phyloP scores from a whole-genome alignment of 92 coral and sea anemone species.

The Bergia sp. region DNA sequence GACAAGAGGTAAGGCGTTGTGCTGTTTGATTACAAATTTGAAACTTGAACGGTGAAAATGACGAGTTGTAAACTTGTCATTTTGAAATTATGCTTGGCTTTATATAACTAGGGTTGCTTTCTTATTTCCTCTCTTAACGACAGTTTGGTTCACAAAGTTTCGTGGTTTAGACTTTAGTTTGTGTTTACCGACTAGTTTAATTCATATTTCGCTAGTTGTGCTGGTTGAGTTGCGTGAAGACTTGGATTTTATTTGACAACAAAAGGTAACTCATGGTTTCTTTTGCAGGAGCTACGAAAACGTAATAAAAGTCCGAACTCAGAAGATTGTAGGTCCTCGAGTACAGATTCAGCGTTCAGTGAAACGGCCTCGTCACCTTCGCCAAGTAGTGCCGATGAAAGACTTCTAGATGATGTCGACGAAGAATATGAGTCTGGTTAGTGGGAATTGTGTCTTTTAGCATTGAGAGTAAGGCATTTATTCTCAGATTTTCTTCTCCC shows the following conservation, averaged over 20 bases:
- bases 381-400: slow-evolving; percentile 82
- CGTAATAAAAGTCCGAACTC: slow-evolving; percentile 94
- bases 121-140: background rate
- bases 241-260: background rate
- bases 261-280: slow-evolving; percentile 35
- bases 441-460: background rate
- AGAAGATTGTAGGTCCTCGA: slow-evolving; percentile 92
- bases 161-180: background rate
- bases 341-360: slow-evolving; percentile 99
- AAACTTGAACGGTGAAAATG: slow-evolving; percentile 24
- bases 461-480: background rate
- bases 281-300: slow-evolving; percentile 78
- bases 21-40: slow-evolving; percentile 33
- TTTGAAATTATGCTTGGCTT: background rate
- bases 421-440: slow-evolving; percentile 99
- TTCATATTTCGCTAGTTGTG: slow-evolving; percentile 26
- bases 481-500: background rate
- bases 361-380: slow-evolving; percentile 95
- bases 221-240: background rate
- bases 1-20: slow-evolving; percentile 83
- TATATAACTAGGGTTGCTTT: background rate
- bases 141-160: slow-evolving; percentile 8
- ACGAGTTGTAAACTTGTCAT: slow-evolving; percentile 10
- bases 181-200: slow-evolving; percentile 35
- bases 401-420: slow-evolving; percentile 97